Conservation (phyloP, 2,113 vertebrate genomes). For the Micromys minutus region DNA sequence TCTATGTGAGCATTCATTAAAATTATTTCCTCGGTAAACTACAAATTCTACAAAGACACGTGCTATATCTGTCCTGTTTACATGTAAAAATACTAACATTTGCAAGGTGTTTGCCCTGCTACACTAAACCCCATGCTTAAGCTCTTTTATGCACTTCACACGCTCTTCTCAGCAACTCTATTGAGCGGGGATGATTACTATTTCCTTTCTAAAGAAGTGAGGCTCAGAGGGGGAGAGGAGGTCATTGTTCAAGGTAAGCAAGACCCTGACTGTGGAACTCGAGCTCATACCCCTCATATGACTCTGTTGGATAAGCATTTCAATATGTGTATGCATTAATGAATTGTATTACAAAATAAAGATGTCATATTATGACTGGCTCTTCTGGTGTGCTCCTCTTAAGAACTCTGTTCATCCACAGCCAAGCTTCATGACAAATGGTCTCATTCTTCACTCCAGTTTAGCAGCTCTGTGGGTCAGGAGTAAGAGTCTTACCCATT, state of each 20-base stretch:
- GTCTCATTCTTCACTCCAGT: not conserved
- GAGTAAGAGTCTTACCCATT: not conserved
- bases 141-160: not conserved
- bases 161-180: conserved; percentile 29
- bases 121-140: not conserved
- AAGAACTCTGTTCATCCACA: not conserved
- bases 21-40: not conserved
- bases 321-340: not conserved
- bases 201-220: not conserved
- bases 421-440: not conserved
- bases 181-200: not conserved
- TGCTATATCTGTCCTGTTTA: not conserved
- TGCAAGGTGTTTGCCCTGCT: conserved; percentile 1
- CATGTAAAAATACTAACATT: conserved; percentile 18
- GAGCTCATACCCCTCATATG: not conserved
- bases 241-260: conserved; percentile 4
- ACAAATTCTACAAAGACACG: not conserved
- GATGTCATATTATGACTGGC: not conserved
- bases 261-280: not conserved
- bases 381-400: not conserved
- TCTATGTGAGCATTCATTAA: not conserved
- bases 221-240: not conserved
- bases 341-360: not conserved
- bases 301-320: not conserved
- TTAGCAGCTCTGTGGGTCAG: not conserved